These are phyloP conservation scores for Periparus ater DNA, from an alignment of 2,797 vertebrate species.

Conservation along the genomic window DNA sequence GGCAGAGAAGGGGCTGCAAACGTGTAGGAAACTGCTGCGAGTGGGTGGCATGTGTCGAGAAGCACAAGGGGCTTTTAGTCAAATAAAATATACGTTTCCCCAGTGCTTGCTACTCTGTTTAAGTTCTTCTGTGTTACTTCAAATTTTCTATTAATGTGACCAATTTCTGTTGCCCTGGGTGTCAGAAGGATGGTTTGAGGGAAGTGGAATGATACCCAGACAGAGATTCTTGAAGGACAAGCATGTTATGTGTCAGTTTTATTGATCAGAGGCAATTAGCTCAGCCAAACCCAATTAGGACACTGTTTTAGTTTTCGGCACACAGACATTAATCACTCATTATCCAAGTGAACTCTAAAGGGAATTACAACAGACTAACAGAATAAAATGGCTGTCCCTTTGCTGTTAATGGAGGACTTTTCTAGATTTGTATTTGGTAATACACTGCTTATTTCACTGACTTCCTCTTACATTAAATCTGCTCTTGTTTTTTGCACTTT, in stretches of 20 bases:
- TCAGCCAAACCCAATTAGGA: constrained; percentile 43
- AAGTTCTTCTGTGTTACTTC: neutral
- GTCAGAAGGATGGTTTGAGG: neutral
- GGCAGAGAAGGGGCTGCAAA: neutral
- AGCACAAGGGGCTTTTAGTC: neutral
- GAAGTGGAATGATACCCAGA: neutral
- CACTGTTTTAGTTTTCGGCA: constrained; percentile 47
- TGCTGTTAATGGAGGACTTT: constrained; percentile 11
- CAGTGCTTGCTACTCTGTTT: constrained; percentile 9
- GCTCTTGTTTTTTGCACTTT: neutral
- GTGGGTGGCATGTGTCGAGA: neutral
- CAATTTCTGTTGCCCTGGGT: constrained; percentile 1
- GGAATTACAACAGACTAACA: constrained; percentile 11
- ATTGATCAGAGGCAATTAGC: constrained; percentile 59
- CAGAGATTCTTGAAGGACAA: constrained; percentile 30
- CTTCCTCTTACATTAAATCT: neutral
- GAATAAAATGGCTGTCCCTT: constrained; percentile 31
- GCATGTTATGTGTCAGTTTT: neutral
- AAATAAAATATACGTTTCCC: neutral
- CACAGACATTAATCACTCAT: constrained; percentile 42
- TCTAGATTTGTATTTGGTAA: neutral
- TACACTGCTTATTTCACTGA: neutral
- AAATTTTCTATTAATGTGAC: neutral
- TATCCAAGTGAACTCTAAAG: constrained; percentile 39
- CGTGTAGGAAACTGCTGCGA: neutral